Conservation (phyloP, 2,113 vertebrate species). For the Hymenochirus boettgeri region DNA sequence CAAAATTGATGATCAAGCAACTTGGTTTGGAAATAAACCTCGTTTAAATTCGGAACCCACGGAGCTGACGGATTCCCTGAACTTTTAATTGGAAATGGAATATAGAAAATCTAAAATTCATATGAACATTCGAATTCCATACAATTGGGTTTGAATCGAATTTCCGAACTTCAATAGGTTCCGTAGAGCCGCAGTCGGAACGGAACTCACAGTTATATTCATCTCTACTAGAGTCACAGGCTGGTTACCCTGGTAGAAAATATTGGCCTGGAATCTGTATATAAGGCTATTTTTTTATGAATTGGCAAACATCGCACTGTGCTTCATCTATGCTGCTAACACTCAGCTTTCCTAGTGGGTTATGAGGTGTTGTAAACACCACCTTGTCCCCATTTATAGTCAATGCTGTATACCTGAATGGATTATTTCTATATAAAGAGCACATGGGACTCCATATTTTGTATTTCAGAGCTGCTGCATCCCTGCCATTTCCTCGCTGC, state of each 20-base stretch:
- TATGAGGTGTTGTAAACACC: slow-evolving; percentile 46
- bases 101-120: too few relatives aligned
- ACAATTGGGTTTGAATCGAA: too few relatives aligned
- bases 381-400: slow-evolving; percentile 60
- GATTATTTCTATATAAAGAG: slow-evolving; percentile 60
- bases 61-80: too few relatives aligned
- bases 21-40: too few relatives aligned
- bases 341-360: slow-evolving; percentile 28
- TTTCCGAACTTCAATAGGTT: too few relatives aligned
- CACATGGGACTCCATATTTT: slow-evolving; percentile 56
- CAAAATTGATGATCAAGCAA: too few relatives aligned
- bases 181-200: too few relatives aligned
- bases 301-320: slow-evolving; percentile 15
- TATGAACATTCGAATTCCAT: too few relatives aligned
- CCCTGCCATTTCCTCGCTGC: slow-evolving; percentile 60
- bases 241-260: not conserved
- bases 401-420: slow-evolving; percentile 55
- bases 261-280: not conserved
- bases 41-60: too few relatives aligned
- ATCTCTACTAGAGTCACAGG: too few relatives aligned
- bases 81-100: too few relatives aligned
- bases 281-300: not conserved
- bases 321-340: slow-evolving; percentile 25
- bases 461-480: slow-evolving; percentile 56
- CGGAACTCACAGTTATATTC: too few relatives aligned